Base-by-base conservation (phyloP, 2,113 vertebrate genomes). In the Pterocles burchelli region DNA sequence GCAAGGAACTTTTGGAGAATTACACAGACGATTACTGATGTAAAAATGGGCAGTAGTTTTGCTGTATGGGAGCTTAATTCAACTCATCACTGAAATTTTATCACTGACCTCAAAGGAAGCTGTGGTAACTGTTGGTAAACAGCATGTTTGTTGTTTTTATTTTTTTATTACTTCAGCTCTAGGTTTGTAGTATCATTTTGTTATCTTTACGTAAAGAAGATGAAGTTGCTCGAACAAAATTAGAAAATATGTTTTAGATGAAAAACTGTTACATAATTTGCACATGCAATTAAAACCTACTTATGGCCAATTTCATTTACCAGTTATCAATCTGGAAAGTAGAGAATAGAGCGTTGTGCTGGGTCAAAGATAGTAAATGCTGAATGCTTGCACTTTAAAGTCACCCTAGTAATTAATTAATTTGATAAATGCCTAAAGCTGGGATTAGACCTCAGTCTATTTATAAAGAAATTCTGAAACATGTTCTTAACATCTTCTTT, bases 401-500 rank as follows among this genome's bases (percentile, higher is more conserved):
- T 86, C 54, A 77, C 54, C 66, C 83, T 82, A 67, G 68, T 76
- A 92, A 90, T 96, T 95, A 93, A 95, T 95, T 94, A 89, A 94
- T 91, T 92, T 95, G 85, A 95, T 92, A 87, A 91, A 94, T 7
- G 28, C 57, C 85, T 90, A 93, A 96, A 95, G 66, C 62, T 92
- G 54, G 82, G 48, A 94, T 95, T 95, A 95, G 85, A 85, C n/a
- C 48, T 86, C 65, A 75, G 51, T 58, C 83, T 94, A 77, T 82
- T 93, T 94, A 83, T 58, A 54, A 63, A 82, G 65, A 93, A 68
- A 94, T 90, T 93, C 49, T 90, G 48, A 95, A 85, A 41, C 41
- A 86, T 33, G 24, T 85, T 90, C 48, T 96, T 93, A 70, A 34
- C 20, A 84, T 70, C 38, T 71, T 67, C 34, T 85, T 55, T 72